phyloP scores from a whole-genome alignment of 2,113 vertebrate species.

The Hypocryptadius cinnamomeus region DNA sequence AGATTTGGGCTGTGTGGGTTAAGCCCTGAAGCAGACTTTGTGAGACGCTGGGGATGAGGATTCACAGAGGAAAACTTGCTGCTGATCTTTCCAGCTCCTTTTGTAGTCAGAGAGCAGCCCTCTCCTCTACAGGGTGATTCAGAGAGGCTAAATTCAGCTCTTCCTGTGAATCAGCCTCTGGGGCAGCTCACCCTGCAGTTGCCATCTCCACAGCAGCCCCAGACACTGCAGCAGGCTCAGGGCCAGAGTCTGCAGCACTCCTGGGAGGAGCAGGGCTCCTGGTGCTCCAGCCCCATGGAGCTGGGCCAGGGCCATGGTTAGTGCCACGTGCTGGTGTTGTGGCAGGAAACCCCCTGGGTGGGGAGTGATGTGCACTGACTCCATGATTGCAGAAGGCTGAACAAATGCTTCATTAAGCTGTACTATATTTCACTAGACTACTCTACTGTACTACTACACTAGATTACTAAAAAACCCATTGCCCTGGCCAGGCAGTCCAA shows the following conservation, averaged over 20 bases:
- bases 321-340: fast-evolving
- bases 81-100: neutral
- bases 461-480: no score
- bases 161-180: neutral
- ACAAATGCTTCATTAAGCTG: no score
- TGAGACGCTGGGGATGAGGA: neutral
- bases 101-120: neutral
- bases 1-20: neutral
- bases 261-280: fast-evolving
- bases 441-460: no score
- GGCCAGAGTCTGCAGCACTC: no score
- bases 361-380: no score
- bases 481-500: no score
- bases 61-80: neutral
- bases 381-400: no score
- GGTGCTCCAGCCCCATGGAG: fast-evolving
- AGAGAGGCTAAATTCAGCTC: conserved; percentile 15
- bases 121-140: conserved; percentile 22
- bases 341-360: no score
- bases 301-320: fast-evolving
- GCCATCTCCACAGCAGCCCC: neutral
- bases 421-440: no score
- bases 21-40: neutral
- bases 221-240: neutral
- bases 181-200: neutral